phyloP scores from a whole-genome alignment of 2,888 invertebrate genomes.

The Iselma pallidipennis region DNA sequence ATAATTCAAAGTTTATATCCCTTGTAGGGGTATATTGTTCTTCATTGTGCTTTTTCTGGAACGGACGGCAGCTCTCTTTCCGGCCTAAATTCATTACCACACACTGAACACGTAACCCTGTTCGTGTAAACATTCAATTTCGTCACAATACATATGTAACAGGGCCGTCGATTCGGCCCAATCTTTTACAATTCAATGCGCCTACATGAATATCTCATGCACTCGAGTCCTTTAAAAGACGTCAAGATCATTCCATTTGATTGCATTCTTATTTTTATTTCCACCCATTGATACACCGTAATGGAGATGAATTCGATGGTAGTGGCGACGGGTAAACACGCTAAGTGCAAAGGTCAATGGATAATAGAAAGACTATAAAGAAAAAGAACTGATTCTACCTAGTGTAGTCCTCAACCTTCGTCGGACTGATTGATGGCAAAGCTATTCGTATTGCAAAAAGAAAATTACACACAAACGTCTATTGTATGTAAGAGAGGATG shows the following conservation, averaged over 20 bases:
- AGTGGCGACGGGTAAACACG: constrained; percentile 8
- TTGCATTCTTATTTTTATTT: constrained; percentile 35
- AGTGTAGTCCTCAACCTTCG: neutral
- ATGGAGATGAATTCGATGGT: constrained; percentile 22
- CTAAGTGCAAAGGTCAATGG: constrained; percentile 24
- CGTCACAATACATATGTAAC: constrained; percentile 48
- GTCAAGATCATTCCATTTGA: constrained; percentile 31
- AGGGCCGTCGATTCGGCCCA: constrained; percentile 37
- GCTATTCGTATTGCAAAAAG: neutral
- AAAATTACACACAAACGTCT: neutral
- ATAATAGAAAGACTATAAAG: neutral
- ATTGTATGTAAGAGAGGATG: neutral
- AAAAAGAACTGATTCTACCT: neutral
- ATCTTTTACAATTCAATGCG: constrained; percentile 43
- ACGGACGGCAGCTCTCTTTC: neutral
- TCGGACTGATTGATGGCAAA: neutral
- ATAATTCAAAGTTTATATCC: no score
- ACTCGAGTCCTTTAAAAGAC: constrained; percentile 29
- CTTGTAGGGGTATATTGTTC: no score
- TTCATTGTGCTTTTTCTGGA: neutral
- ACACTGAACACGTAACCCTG: constrained; percentile 25
- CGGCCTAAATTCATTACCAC: constrained; percentile 28
- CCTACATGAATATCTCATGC: constrained; percentile 42
- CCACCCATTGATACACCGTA: constrained; percentile 12
- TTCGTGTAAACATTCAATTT: constrained; percentile 43